These are phyloP conservation scores for Apamea crenata DNA, from an alignment of 2,888 invertebrate species.

Conservation along the genomic window DNA sequence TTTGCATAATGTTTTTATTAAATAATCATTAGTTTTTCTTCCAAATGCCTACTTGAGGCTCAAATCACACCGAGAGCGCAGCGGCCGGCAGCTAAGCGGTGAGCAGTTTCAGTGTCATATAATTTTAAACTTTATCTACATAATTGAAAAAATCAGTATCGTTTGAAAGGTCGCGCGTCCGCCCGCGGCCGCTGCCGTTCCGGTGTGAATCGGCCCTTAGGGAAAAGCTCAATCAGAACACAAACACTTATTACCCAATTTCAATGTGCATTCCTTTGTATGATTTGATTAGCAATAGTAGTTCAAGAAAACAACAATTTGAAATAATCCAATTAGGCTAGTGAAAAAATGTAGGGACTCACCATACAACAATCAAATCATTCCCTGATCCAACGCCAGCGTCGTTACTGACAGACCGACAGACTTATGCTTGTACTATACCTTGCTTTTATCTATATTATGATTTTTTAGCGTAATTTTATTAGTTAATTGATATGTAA, in stretches of 20 bases:
- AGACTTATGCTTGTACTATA: constrained; percentile 21
- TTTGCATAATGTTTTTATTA: not conserved
- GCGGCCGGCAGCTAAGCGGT: too few relatives aligned
- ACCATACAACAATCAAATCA: not conserved
- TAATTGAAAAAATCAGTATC: too few relatives aligned
- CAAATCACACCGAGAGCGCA: too few relatives aligned
- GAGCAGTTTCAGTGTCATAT: too few relatives aligned
- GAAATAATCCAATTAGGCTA: not conserved
- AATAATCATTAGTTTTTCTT: not conserved
- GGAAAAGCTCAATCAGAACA: not conserved
- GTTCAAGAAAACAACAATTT: not conserved
- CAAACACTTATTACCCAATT: not conserved
- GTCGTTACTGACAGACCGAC: constrained; percentile 39
- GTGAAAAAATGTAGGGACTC: not conserved
- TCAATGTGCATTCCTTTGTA: not conserved
- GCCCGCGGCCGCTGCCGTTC: too few relatives aligned
- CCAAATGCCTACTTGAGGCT: not conserved
- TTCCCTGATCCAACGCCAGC: constrained; percentile 53
- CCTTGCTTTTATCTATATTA: constrained; percentile 44
- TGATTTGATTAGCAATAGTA: not conserved
- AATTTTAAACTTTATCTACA: too few relatives aligned
- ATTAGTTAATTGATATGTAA: constrained; percentile 43
- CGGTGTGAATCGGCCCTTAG: too few relatives aligned
- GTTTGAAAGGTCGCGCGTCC: too few relatives aligned
- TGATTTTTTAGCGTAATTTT: constrained; percentile 35